Base-by-base conservation (phyloP, 1,140 invertebrate species). In the Pseudomyrmex gracilis region DNA sequence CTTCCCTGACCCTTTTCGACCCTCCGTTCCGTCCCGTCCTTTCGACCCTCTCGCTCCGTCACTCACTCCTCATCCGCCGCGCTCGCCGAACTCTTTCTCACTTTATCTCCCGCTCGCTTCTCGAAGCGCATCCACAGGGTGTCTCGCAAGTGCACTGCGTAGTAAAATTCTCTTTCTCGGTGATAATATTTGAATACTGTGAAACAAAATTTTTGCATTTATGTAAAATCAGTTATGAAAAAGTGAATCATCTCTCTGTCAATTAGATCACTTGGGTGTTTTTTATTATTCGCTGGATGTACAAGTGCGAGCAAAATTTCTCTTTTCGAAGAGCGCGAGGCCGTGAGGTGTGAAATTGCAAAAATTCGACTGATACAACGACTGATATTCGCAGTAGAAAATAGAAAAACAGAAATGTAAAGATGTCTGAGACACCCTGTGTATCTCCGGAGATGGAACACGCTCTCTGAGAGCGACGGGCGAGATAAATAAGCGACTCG, bases 1-100 rank as follows among this genome's bases (percentile, higher is more conserved):
- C 74, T 82, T 74, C 84, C 47, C 78, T 80, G 60, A 86, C 71
- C 77, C 68, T 83, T 80, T 61, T 71, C 83, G 61, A 76, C 73
- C 73, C 82, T 83, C 82, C 61, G 58, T 76, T 24, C 34, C 80
- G 24, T 67, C 53, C 49, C 80, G 43, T 74, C 47, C 60, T 83
- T 80, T 71, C 77, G 77, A 70, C 67, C 77, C 77, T 83, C 60
- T 76, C 71, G 60, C 58, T 61, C 60, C 71, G 57, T 74, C 58
- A 53, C 68, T 83, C 60, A 24, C 51, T 13, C 34, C 20, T 55
- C 15, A 10, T 20, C 45, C 15, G 47, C 57, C 10, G n/a, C 45
- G 34, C 70, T 49, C 61, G 12, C 17, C 57, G 55, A 67, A 63
- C 55, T 53, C 82, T 83, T 67, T 83, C 61, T 66, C 60, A 58